Percentiles rank a stretch among this genome's conserved stretches.
phyloP scores from a whole-genome alignment of 2,888 invertebrate genomes.

The Arrhopalites spinosus region DNA sequence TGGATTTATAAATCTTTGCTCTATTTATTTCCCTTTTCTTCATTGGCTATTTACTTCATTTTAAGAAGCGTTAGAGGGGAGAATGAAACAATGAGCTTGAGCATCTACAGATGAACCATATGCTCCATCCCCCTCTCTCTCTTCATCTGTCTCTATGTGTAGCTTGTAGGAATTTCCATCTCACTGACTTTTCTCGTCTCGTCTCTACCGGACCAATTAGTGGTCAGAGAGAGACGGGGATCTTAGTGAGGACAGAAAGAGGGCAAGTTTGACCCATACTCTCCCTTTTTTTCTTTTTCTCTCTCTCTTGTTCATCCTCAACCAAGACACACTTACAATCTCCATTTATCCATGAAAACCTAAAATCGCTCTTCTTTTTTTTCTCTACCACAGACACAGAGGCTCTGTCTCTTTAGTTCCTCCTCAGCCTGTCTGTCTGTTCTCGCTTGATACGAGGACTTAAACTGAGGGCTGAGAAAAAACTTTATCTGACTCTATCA shows the following conservation, averaged over 20 bases:
- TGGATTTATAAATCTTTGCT: constrained; percentile 2
- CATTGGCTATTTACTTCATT: constrained; percentile 4
- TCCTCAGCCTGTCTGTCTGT: constrained; percentile 22
- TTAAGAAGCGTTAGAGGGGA: constrained; percentile 15
- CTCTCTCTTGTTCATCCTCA: not conserved
- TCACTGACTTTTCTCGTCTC: not conserved
- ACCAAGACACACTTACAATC: constrained; percentile 19
- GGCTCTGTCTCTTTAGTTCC: not conserved
- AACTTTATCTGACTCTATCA: constrained; percentile 40
- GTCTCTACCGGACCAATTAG: constrained; percentile 18
- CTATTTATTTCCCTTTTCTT: constrained; percentile 15
- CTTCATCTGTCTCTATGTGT: too few relatives aligned
- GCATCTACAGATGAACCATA: too few relatives aligned
- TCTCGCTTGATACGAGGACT: constrained; percentile 38
- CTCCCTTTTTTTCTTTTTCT: not conserved
- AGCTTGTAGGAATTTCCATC: not conserved
- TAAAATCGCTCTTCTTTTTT: constrained; percentile 7
- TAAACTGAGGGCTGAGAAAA: constrained; percentile 30
- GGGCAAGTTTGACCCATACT: constrained; percentile 6
- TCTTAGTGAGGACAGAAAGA: not conserved
- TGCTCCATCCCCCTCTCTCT: too few relatives aligned
- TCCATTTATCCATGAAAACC: constrained; percentile 31
- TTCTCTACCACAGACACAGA: too few relatives aligned
- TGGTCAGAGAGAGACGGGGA: constrained; percentile 7
- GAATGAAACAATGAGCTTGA: constrained; percentile 18